Base-by-base conservation (phyloP, 2,797 vertebrate genomes). In the Halcyon chelicuti region DNA sequence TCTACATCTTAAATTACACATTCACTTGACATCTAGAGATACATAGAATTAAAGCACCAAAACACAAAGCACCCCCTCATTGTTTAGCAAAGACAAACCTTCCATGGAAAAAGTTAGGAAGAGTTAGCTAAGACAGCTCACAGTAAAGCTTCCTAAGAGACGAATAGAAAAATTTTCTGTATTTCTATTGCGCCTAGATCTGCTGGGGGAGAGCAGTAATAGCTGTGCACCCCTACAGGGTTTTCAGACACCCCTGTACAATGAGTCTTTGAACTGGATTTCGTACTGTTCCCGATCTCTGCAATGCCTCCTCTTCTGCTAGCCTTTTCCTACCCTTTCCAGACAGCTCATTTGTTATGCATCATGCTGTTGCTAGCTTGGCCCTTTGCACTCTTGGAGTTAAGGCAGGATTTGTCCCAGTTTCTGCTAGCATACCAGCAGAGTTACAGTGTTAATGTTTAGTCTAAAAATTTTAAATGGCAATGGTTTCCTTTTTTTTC, bases 391-490 rank as follows among this genome's bases (percentile, higher is more conserved):
- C 80, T 88, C 52, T 37, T 76, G 35, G 71, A 84, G 86, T 40
- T 47, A 51, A 61, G 83, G 66, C 71, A 96, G 77, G 72, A 94
- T 93, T 93, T 87, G 86, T 94, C 80, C 86, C 82, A 93, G 71
- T 94, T 95, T 94, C 83, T 92, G 80, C 71, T 76, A 74, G 19
- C 52, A 60, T 51, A 57, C 47, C 60, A 52, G 19, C 52, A 88
- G n/a, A 82, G 63, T 71, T 95, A 91, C 49, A 88, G 31, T 84
- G 61, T 71, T 95, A 91, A 84, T 94, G 82, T 94, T 95, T 96
- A 95, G 93, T 95, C 83, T 90, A 82, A 94, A 90, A 88, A 33
- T 63, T 97, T 97, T 96, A 96, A 97, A 94, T 92, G 80, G 88
- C 75, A 94, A 91, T 85, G 55, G 51, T 67, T 93, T 96, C 68